A percentile compares a stretch with the other conserved stretches of the same genome.
Conservation (phyloP, 1,140 invertebrate genomes). For the Bombus soroeensis region DNA sequence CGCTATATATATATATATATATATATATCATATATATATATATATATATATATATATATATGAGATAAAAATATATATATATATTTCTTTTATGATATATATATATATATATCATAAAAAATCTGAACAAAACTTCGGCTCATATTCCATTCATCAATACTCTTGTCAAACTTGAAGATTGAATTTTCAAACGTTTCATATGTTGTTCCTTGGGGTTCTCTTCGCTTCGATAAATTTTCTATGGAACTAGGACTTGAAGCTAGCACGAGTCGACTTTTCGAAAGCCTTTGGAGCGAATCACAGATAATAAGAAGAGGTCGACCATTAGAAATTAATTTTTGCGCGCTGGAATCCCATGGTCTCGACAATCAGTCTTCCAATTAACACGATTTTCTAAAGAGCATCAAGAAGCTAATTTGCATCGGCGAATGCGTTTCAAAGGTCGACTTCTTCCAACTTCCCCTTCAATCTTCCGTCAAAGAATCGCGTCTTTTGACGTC, state of each 20-base stretch:
- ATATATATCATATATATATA: too few species aligned
- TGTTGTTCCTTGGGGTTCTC: not conserved
- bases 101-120: too few species aligned
- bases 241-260: too few species aligned
- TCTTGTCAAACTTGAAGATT: not conserved
- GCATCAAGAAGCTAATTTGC: constrained; percentile 8
- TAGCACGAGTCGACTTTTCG: not conserved
- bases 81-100: too few species aligned
- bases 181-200: not conserved
- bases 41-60: too few species aligned
- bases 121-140: not conserved
- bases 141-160: not conserved
- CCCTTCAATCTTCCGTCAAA: too few species aligned
- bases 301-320: constrained; percentile 15
- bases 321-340: constrained; percentile 40
- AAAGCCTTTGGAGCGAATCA: not conserved
- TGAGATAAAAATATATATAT: too few species aligned
- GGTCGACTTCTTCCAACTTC: too few species aligned
- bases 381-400: constrained; percentile 14
- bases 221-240: not conserved
- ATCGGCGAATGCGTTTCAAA: constrained; percentile 3
- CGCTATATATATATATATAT: too few species aligned
- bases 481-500: not conserved
- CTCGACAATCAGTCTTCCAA: constrained; percentile 2
- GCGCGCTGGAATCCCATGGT: not conserved